phyloP scores from a whole-genome alignment of 1,140 invertebrate species.

The Palaemon carinicauda region DNA sequence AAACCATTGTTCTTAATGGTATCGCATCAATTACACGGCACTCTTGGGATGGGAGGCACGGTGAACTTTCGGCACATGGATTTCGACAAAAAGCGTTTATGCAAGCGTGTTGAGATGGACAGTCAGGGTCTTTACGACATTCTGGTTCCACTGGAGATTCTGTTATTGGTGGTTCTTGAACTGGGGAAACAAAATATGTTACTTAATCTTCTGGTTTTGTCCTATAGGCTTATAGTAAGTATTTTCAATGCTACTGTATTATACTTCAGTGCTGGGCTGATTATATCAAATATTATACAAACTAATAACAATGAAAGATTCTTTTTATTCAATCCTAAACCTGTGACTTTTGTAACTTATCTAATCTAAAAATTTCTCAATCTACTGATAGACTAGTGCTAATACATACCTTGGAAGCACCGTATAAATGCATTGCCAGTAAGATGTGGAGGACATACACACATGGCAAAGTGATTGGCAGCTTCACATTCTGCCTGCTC shows the following conservation, averaged over 20 bases:
- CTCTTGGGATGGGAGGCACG: constrained; percentile 77
- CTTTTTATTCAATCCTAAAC: no score
- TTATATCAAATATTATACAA: no score
- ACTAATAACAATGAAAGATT: no score
- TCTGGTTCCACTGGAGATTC: constrained; percentile 64
- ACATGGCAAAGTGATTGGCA: constrained; percentile 79
- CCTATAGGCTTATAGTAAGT: not conserved
- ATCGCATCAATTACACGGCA: constrained; percentile 61
- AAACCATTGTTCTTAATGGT: constrained; percentile 62
- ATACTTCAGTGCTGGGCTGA: no score
- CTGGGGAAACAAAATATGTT: not conserved
- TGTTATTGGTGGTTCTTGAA: constrained; percentile 30
- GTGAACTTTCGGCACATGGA: constrained; percentile 75
- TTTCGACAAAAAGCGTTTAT: constrained; percentile 79
- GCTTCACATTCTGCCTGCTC: constrained; percentile 78
- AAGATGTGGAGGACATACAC: constrained; percentile 77
- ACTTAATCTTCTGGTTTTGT: not conserved
- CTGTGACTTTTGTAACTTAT: no score
- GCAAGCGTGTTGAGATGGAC: constrained; percentile 76
- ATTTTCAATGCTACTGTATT: not conserved
- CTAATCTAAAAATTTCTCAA: no score
- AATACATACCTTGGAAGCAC: constrained; percentile 67
- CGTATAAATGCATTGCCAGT: constrained; percentile 81
- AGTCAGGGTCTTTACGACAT: constrained; percentile 80
- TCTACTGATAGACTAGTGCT: no score